Evolutionary conservation across 2,113 vertebrate species (phyloP), one percentile per base, ranked within the genome.

Genomic region (Gulo gulo): DNA sequence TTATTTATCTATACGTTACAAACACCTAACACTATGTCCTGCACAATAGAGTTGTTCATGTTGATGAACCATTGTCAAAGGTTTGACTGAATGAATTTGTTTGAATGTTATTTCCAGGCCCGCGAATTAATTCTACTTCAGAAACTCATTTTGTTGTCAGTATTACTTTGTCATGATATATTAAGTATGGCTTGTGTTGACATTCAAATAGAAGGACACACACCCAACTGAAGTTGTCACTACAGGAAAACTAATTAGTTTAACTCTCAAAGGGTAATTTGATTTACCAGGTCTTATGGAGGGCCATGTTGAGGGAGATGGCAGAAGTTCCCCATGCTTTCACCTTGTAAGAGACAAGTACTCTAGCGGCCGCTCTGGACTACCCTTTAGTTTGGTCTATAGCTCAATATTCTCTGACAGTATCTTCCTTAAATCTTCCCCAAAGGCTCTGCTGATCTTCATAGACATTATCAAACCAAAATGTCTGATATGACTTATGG

Each of bases 91-190:
- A 55, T 69, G 20, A 34, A 31, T 94, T 89, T 95, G 76, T 47
- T 65, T 42, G 55, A 57, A 93, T 89, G 91, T 29, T 42, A 82
- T 82, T 93, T 88, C 52, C 73, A 89, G 81, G 20, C 29, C 31
- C 91, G 4, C 57, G 65, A 81, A 91, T 91, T 81, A 45, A 87
- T 92, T 88, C 7, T 97, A 45, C 88, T 93, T 71, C 71, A 92
- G 85, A 91, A 91, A 82, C 2, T 57, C 14, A 80, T 73, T 80
- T 55, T 39, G 7, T 73, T 91, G 31, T 50, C 52, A 61, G 16
- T 88, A 73, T 95, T 81, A 39, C 34, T 84, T 84, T 92, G 47
- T 73, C 50, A 78, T 93, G 42, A 78, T 81, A 85, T 59, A 90
- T 78, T 71, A 84, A 84, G 0, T 57, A 57, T 55, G 50, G n/a